These are phyloP conservation scores for Drosophila aldrichi DNA, from an alignment of 2,888 invertebrate species.

Conservation along the genomic window DNA sequence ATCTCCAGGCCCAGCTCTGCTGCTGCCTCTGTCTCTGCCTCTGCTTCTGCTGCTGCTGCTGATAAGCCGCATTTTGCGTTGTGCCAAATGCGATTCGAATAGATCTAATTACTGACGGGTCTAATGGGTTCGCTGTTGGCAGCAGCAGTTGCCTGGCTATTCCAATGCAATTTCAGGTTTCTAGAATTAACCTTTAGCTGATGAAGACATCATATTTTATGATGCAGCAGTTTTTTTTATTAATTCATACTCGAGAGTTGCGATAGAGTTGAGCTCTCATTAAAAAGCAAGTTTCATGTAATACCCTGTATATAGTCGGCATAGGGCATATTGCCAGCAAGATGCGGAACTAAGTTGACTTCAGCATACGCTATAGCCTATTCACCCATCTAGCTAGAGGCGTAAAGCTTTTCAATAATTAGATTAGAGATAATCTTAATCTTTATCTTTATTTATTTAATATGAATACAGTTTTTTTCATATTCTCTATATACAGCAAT, in stretches of 20 bases:
- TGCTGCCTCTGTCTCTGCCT: background rate
- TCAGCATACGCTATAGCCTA: too few species aligned
- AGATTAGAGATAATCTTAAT: too few species aligned
- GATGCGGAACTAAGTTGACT: too few species aligned
- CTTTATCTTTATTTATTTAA: too few species aligned
- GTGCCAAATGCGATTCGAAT: slow-evolving; percentile 14
- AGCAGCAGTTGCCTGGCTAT: background rate
- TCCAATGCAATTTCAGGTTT: background rate
- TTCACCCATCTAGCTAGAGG: too few species aligned
- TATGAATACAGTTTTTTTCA: too few species aligned
- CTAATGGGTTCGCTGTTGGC: slow-evolving; percentile 2
- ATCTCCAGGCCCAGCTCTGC: slow-evolving; percentile 5
- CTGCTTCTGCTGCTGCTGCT: slow-evolving; percentile 15
- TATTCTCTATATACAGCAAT: too few species aligned
- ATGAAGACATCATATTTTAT: too few species aligned
- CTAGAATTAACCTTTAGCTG: background rate
- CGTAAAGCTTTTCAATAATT: too few species aligned
- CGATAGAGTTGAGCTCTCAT: background rate
- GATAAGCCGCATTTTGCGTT: slow-evolving; percentile 51
- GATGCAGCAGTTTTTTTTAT: background rate
- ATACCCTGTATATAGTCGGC: background rate
- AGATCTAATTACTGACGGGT: slow-evolving; percentile 1
- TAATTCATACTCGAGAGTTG: background rate
- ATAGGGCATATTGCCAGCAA: background rate
- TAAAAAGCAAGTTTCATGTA: background rate